Evolutionary conservation across 2,797 vertebrate genomes (phyloP), one percentile per base, ranked within the genome.

Genomic region (Meriones psammophilus): DNA sequence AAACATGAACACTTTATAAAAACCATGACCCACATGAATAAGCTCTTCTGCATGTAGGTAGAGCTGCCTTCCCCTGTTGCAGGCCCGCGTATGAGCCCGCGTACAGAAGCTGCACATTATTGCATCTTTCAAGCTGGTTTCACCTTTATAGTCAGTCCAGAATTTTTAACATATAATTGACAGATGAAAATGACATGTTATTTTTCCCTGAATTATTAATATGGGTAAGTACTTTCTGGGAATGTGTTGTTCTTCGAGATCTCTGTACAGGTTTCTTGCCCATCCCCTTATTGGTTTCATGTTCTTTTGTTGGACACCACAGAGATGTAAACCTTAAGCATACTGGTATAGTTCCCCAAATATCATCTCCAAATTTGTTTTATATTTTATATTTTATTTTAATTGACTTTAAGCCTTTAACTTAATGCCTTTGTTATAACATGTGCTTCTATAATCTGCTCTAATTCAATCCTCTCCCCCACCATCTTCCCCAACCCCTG

Each of bases 181-280:
- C 28, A 79, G 33, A 4, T 78, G 5, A 71, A 77, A 89, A 58
- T 26, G 8, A 1, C n/a, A 71, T 68, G 56, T 10, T 77, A 5
- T 14, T 81, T 68, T 80, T 91, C 24, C 46, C 46, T 90, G 15
- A 89, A 71, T 66, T 50, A 60, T 77, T 89, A 97, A 85, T 56
- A 69, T 64, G 12, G 64, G 60, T 39, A 76, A 69, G n/a, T 56
- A 26, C 88, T 96, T 76, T 46, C n/a, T 78, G 4, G 4, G 6
- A 13, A 68, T 71, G 9, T 46, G 36, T 39, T 60, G 60, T 58
- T 60, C 60, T 81, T 86, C 56, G 15, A 88, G 80, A 89, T 68
- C 13, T 81, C n/a, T 86, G 15, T 18, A 86, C 5, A 64, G 78
- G 14, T 88, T 88, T 22, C 20, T 80, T 92, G 46, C 5, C 17